Conservation (phyloP, 2,888 invertebrate species). For the Melinopterus prodromus region DNA sequence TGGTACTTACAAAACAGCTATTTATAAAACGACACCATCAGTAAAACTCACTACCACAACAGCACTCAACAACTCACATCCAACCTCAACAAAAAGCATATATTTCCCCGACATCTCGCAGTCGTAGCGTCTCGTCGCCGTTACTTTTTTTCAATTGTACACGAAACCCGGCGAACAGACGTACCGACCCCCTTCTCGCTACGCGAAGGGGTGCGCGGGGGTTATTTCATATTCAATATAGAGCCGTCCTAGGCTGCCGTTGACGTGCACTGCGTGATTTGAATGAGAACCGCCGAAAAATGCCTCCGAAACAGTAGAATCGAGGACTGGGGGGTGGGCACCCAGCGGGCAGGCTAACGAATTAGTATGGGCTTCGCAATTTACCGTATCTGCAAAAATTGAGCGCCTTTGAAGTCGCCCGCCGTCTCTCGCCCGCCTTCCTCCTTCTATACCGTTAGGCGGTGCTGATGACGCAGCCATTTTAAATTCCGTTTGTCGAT, state of each 20-base stretch:
- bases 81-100: background rate
- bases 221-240: constrained; percentile 4
- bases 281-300: background rate
- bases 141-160: constrained; percentile 4
- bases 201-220: background rate
- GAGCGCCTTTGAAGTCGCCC: constrained; percentile 33
- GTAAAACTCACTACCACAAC: background rate
- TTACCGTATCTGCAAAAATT: constrained; percentile 37
- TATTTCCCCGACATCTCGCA: constrained; percentile 10
- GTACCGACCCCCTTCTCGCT: background rate
- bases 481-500: constrained; percentile 36
- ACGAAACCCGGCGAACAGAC: background rate
- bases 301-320: background rate
- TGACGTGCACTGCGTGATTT: background rate
- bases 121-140: constrained; percentile 8
- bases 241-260: background rate
- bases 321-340: background rate
- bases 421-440: background rate
- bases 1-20: no score
- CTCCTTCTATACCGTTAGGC: background rate
- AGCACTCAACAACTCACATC: background rate
- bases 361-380: constrained; percentile 36
- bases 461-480: constrained; percentile 36
- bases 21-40: no score
- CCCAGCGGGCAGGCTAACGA: background rate